phyloP scores from a whole-genome alignment of 2,113 vertebrate genomes.

The Naja naja region DNA sequence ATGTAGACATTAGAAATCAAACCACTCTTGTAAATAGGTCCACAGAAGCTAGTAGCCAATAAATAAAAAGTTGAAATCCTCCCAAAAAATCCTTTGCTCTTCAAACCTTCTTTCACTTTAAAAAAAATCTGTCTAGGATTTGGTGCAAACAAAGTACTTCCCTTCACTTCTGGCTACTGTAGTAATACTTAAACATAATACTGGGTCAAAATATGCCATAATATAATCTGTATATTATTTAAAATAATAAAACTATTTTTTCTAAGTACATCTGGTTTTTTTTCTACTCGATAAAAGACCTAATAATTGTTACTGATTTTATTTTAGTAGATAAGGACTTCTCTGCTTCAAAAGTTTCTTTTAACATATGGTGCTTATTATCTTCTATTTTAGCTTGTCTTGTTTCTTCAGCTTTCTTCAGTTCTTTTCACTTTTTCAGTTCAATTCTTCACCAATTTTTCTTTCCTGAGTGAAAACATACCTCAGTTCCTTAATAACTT shows the following conservation, averaged over 20 bases:
- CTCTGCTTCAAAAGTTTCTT: not conserved
- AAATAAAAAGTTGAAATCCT: not conserved
- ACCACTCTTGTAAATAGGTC: not conserved
- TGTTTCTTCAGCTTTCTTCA: not conserved
- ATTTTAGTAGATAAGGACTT: not conserved
- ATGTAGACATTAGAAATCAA: not conserved
- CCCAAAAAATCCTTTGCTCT: not conserved
- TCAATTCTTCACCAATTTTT: not conserved
- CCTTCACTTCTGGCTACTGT: not conserved
- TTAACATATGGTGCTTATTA: not conserved
- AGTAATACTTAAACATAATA: not conserved
- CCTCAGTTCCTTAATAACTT: not conserved
- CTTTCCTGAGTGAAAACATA: not conserved
- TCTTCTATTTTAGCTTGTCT: not conserved
- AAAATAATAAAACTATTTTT: not conserved
- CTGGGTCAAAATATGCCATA: not conserved
- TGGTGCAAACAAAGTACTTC: not conserved
- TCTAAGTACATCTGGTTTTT: not conserved
- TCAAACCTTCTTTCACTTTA: not conserved
- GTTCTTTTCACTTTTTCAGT: not conserved
- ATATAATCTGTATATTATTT: not conserved
- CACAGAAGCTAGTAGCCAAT: not conserved
- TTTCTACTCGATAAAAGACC: not conserved
- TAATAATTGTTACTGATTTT: not conserved
- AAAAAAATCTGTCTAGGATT: not conserved